phyloP scores from a whole-genome alignment of 2,888 invertebrate species.

The Eumacrocentrus americanus region DNA sequence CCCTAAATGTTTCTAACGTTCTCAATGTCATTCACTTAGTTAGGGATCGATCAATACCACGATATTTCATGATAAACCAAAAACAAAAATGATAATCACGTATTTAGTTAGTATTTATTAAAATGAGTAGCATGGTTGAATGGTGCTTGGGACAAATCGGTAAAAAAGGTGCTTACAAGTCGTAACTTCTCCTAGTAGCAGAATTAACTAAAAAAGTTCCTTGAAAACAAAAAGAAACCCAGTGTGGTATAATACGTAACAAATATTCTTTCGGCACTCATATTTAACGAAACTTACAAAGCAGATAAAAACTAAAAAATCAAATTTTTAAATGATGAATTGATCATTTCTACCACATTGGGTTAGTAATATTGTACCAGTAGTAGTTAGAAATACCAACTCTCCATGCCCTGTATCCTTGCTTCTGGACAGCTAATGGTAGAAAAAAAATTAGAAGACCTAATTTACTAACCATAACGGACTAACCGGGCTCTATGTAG shows the following conservation, averaged over 20 bases:
- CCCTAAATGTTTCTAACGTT: not conserved
- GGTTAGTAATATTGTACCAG: slow-evolving; percentile 33
- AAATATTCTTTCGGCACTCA: not conserved
- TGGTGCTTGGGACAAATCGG: slow-evolving; percentile 42
- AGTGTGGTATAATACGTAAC: slow-evolving; percentile 6
- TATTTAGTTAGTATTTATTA: slow-evolving; percentile 33
- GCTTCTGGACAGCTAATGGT: slow-evolving; percentile 50
- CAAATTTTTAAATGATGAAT: slow-evolving; percentile 5
- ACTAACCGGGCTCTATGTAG: slow-evolving; percentile 73
- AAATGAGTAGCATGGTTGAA: slow-evolving; percentile 47
- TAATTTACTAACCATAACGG: slow-evolving; percentile 64
- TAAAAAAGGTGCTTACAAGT: slow-evolving; percentile 19
- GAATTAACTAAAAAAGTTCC: not conserved
- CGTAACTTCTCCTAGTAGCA: not conserved
- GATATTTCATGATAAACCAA: no score
- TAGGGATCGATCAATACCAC: not conserved
- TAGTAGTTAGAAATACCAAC: slow-evolving; percentile 21
- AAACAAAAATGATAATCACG: no score
- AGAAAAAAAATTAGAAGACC: slow-evolving; percentile 42
- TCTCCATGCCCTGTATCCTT: slow-evolving; percentile 34
- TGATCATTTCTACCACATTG: slow-evolving; percentile 45
- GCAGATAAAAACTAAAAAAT: slow-evolving; percentile 8
- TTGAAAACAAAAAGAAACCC: slow-evolving; percentile 1
- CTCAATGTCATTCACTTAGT: no score
- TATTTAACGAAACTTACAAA: slow-evolving; percentile 6